Evolutionary conservation across 92 coral and sea anemone genomes (phyloP).

Genomic region (Phenganax marumi): DNA sequence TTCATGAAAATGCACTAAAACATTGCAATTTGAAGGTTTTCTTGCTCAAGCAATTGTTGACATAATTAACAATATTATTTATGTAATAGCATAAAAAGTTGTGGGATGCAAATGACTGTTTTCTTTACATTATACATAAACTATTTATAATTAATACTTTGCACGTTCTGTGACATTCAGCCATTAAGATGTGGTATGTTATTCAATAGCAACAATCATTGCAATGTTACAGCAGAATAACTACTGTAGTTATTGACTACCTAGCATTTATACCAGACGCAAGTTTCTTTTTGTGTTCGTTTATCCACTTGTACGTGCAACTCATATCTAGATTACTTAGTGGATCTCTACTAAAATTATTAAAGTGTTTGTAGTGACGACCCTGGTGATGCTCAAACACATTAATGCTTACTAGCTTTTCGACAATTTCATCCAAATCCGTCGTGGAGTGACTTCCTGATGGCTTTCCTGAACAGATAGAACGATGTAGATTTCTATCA

Average conservation of each 20-base stretch:
- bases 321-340: conserved; percentile 32
- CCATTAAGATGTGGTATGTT: background rate
- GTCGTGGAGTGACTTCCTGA: background rate
- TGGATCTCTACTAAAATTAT: conserved; percentile 44
- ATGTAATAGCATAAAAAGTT: too few species aligned
- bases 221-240: background rate
- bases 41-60: too few species aligned
- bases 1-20: too few species aligned
- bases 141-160: too few species aligned
- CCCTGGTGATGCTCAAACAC: conserved; percentile 42
- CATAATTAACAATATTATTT: too few species aligned
- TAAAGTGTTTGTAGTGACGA: conserved; percentile 42
- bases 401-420: conserved; percentile 9
- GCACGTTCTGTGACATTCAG: too few species aligned
- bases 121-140: too few species aligned
- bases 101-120: too few species aligned
- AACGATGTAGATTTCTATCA: conserved; percentile 43
- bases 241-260: background rate
- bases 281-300: conserved; percentile 46
- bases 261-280: conserved; percentile 46
- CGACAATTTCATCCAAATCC: conserved; percentile 41
- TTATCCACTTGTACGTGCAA: conserved; percentile 41
- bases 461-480: conserved; percentile 45
- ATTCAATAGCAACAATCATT: background rate
- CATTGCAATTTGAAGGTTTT: too few species aligned